Evolutionary conservation across 92 coral and sea anemone species (phyloP).

Genomic region (Virgularia gustaviana): DNA sequence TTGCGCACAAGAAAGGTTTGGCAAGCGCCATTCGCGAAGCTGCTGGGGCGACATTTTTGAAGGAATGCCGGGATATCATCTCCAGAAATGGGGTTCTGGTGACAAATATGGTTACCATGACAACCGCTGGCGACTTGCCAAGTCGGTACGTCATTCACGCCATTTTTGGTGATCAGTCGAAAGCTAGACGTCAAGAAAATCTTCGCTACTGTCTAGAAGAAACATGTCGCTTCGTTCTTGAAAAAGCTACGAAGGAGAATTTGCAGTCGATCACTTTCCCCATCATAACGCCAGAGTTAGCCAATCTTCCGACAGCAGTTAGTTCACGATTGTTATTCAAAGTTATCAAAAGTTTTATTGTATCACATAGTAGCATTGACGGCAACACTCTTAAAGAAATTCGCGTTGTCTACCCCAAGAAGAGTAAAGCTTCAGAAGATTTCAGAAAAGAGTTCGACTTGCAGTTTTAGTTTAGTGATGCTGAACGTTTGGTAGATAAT

Average conservation of each 20-base stretch:
- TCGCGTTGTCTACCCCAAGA: neutral
- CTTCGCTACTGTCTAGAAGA: neutral
- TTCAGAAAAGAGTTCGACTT: neutral
- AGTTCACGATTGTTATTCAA: neutral
- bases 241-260: neutral
- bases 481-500: too few relatives aligned
- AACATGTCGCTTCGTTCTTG: neutral
- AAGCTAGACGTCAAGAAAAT: neutral
- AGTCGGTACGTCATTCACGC: conserved; percentile 64
- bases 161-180: conserved; percentile 33
- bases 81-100: neutral
- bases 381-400: neutral
- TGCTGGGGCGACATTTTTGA: conserved; percentile 1
- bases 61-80: conserved; percentile 1
- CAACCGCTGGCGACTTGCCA: conserved; percentile 46
- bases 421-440: neutral
- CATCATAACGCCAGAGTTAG: neutral
- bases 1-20: neutral
- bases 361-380: neutral
- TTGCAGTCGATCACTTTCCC: neutral
- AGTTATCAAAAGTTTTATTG: neutral
- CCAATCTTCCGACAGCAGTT: neutral
- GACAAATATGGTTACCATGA: neutral
- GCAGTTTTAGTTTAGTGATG: neutral
- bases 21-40: conserved; percentile 8